Percentiles rank a stretch among this genome's conserved stretches.
Conservation (phyloP, 2,113 vertebrate species). For the Malaclemys terrapin region DNA sequence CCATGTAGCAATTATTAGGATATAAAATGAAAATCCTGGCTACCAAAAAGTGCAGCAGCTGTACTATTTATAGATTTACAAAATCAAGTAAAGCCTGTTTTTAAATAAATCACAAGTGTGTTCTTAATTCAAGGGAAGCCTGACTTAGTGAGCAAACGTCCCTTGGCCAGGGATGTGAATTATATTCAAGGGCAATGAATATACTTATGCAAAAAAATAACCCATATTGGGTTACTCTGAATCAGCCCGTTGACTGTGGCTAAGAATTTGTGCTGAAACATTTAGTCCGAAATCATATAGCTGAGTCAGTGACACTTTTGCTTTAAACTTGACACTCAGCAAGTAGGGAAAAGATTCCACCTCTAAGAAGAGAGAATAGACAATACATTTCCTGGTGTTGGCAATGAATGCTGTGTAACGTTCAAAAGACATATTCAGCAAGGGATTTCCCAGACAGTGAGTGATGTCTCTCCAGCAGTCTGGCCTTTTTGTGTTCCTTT, state of each 20-base stretch:
- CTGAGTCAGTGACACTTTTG: not conserved
- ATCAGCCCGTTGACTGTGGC: not conserved
- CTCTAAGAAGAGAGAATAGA: not conserved
- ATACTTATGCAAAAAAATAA: not conserved
- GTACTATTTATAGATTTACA: not conserved
- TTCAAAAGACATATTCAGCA: not conserved
- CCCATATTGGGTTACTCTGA: not conserved
- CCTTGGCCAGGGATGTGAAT: not conserved
- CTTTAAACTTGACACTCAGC: not conserved
- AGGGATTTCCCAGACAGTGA: not conserved
- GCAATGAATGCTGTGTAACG: rapidly evolving
- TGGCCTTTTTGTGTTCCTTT: not conserved
- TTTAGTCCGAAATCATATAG: not conserved
- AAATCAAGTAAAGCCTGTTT: not conserved
- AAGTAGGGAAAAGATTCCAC: not conserved
- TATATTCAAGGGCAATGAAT: not conserved
- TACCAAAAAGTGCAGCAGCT: not conserved
- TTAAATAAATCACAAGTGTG: not conserved
- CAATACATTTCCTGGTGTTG: not conserved
- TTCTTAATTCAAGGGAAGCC: not conserved
- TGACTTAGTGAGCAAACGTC: not conserved
- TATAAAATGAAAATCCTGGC: not conserved
- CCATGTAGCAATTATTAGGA: not conserved
- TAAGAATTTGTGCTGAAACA: not conserved
- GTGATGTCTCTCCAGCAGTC: not conserved